These are phyloP conservation scores for Lymantria monacha DNA, from an alignment of 2,888 invertebrate genomes.

Conservation along the genomic window DNA sequence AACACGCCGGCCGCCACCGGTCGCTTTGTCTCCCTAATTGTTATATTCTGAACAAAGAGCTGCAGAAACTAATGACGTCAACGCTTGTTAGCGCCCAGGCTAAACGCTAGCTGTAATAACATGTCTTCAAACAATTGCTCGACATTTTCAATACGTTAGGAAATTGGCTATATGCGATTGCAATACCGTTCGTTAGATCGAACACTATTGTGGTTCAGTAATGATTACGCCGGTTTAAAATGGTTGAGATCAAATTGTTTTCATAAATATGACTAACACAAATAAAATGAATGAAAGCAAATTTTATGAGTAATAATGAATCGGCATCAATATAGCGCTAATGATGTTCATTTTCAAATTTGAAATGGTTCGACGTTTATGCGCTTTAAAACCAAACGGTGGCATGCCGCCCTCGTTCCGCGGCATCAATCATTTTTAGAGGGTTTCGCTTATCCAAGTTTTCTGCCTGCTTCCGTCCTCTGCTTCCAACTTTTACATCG, in stretches of 20 bases:
- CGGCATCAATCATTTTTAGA: slow-evolving; percentile 83
- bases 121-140: slow-evolving; percentile 76
- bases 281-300: slow-evolving; percentile 41
- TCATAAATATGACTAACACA: slow-evolving; percentile 12
- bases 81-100: slow-evolving; percentile 64
- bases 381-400: slow-evolving; percentile 71
- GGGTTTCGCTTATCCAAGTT: slow-evolving; percentile 82
- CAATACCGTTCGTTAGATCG: slow-evolving; percentile 45
- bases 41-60: slow-evolving; percentile 73
- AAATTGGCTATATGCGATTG: slow-evolving; percentile 70
- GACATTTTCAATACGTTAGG: slow-evolving; percentile 70
- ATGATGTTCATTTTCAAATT: slow-evolving; percentile 78
- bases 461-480: slow-evolving; percentile 72
- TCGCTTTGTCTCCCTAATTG: slow-evolving; percentile 73
- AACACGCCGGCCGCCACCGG: slow-evolving; percentile 61
- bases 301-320: slow-evolving; percentile 65
- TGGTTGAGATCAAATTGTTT: too few relatives aligned
- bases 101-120: slow-evolving; percentile 75
- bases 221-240: slow-evolving; percentile 21
- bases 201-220: slow-evolving; percentile 53
- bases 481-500: slow-evolving; percentile 74
- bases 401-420: slow-evolving; percentile 58
- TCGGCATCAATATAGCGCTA: slow-evolving; percentile 68
- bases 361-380: slow-evolving; percentile 75
- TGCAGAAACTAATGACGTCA: slow-evolving; percentile 70